A percentile compares a stretch with the other conserved stretches of the same genome.
phyloP scores from a whole-genome alignment of 2,888 invertebrate genomes.

The Chalcosyrphus nemorum region DNA sequence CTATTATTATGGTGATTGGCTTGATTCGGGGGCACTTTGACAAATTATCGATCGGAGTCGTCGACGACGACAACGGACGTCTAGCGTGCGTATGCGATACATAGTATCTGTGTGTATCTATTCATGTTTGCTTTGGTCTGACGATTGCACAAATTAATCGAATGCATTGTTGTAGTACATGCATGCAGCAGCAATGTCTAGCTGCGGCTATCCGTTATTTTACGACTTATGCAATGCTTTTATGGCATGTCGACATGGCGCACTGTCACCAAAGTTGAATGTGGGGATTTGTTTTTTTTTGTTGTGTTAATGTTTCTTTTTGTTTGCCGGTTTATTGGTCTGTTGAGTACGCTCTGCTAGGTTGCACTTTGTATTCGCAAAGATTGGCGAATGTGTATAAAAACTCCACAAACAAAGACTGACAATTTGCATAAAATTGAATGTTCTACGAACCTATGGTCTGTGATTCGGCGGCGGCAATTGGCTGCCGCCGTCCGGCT shows the following conservation, averaged over 20 bases:
- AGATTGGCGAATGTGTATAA: conserved; percentile 17
- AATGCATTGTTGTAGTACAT: conserved; percentile 49
- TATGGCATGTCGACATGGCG: conserved; percentile 59
- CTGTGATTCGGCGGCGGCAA: background rate
- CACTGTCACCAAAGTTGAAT: conserved; percentile 44
- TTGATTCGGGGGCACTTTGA: conserved; percentile 71
- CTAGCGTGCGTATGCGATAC: conserved; percentile 47
- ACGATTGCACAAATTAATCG: conserved; percentile 71
- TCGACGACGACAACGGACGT: conserved; percentile 26
- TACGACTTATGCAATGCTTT: conserved; percentile 65
- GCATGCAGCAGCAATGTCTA: conserved; percentile 27
- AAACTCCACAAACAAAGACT: conserved; percentile 34
- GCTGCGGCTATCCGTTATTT: conserved; percentile 40
- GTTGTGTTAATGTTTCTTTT: conserved; percentile 22
- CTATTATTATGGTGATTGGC: conserved; percentile 68
- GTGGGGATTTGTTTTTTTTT: background rate
- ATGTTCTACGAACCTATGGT: conserved; percentile 19
- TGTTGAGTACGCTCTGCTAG: conserved; percentile 1
- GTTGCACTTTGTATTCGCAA: background rate
- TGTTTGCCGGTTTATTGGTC: conserved; percentile 29
- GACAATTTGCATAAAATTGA: conserved; percentile 63
- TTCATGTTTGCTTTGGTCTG: conserved; percentile 62
- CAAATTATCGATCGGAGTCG: conserved; percentile 70
- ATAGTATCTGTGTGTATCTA: conserved; percentile 40
- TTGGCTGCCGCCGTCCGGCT: background rate